Evolutionary conservation across 2,888 invertebrate species (phyloP).

Genomic region (Ypsolopha sequella): DNA sequence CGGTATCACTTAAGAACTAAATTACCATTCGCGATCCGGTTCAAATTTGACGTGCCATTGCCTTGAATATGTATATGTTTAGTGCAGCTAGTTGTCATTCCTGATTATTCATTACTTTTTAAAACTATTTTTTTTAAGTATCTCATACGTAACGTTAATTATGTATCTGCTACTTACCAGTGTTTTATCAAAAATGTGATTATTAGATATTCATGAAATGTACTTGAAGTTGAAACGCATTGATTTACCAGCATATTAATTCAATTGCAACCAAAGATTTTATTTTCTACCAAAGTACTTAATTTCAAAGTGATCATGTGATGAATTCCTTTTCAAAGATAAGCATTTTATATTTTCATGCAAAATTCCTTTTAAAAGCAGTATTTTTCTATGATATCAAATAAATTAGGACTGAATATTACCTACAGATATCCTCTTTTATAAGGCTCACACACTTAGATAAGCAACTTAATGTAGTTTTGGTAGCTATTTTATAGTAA

Average conservation of each 20-base stretch:
- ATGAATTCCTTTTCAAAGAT: background rate
- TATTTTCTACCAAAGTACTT: slow-evolving; percentile 29
- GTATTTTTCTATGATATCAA: slow-evolving; percentile 1
- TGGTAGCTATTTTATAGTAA: slow-evolving; percentile 7
- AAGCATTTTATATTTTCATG: background rate
- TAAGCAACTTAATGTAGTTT: slow-evolving; percentile 7
- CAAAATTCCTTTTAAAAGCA: slow-evolving; percentile 2
- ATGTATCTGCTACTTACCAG: too few relatives aligned
- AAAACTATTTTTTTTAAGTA: too few relatives aligned
- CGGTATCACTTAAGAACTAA: too few relatives aligned
- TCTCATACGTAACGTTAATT: too few relatives aligned
- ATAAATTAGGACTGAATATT: background rate
- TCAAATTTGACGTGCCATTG: too few relatives aligned
- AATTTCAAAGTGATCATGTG: slow-evolving; percentile 1
- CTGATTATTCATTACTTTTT: too few relatives aligned
- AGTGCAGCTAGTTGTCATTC: too few relatives aligned
- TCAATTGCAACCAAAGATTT: slow-evolving; percentile 30
- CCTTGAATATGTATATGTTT: too few relatives aligned
- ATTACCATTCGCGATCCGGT: too few relatives aligned
- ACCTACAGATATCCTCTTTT: background rate
- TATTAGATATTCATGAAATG: background rate
- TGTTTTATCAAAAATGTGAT: background rate
- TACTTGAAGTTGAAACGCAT: too few relatives aligned
- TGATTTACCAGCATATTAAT: background rate
- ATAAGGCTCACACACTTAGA: slow-evolving; percentile 5